Evolutionary conservation across 2,888 invertebrate species (phyloP).

Genomic region (Altica lythri): DNA sequence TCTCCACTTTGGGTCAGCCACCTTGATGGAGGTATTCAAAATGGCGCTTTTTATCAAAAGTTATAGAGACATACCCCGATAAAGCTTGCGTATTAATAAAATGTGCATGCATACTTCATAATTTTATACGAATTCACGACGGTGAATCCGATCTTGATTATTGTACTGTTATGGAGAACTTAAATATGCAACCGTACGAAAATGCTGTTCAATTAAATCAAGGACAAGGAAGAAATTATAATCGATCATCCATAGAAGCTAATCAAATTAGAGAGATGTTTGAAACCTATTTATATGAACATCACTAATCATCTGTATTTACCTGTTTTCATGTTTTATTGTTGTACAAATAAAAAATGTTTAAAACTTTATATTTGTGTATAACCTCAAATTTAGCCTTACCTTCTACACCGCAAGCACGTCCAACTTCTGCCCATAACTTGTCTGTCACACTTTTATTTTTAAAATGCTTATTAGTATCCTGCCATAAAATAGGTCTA

Average conservation of each 20-base stretch:
- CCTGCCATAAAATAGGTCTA: conserved; percentile 15
- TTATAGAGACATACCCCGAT: conserved; percentile 20
- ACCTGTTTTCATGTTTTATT: too few species aligned
- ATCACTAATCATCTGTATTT: conserved; percentile 17
- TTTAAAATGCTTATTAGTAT: conserved; percentile 37
- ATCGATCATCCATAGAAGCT: conserved; percentile 15
- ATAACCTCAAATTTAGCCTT: conserved; percentile 4
- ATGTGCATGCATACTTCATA: conserved; percentile 27
- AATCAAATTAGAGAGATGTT: conserved; percentile 17
- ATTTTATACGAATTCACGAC: conserved; percentile 19
- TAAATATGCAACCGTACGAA: conserved; percentile 17
- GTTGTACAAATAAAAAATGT: neutral
- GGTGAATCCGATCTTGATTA: conserved; percentile 19
- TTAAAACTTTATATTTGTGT: conserved; percentile 5
- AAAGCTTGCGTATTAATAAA: conserved; percentile 24
- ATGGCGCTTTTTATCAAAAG: conserved; percentile 29
- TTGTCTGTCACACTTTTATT: conserved; percentile 35
- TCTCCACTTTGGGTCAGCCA: too few species aligned
- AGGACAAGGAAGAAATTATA: conserved; percentile 15
- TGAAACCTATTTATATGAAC: conserved; percentile 20
- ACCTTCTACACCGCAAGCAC: conserved; percentile 10
- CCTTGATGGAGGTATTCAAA: too few species aligned
- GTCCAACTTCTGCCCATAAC: conserved; percentile 5
- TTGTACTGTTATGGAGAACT: conserved; percentile 16
- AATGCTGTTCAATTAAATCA: conserved; percentile 2